These are phyloP conservation scores for Rambutsinella grinnellia DNA, from an alignment of 2,888 invertebrate genomes.

Conservation along the genomic window DNA sequence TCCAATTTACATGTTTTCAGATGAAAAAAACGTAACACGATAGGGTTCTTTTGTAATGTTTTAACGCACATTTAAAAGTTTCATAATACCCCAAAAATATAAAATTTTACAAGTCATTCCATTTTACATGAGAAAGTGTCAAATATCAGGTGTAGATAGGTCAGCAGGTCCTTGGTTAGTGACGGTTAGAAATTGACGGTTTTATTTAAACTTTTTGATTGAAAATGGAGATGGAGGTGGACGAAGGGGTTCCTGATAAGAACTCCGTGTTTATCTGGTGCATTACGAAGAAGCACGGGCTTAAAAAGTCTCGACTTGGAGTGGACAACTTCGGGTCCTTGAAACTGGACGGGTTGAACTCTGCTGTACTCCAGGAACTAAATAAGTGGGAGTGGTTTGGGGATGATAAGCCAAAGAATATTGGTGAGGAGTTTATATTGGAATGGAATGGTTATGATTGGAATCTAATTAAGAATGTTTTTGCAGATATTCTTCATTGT, in stretches of 20 bases:
- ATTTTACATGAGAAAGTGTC: too few species aligned
- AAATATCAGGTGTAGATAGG: background rate
- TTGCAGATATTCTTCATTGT: conserved; percentile 79
- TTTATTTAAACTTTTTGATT: background rate
- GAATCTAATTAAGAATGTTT: too few species aligned
- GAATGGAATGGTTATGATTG: background rate
- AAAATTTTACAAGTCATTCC: too few species aligned
- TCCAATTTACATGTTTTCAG: too few species aligned
- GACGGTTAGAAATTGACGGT: background rate
- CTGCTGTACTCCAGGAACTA: conserved; percentile 1
- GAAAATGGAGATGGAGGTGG: conserved; percentile 42
- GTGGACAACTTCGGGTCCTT: background rate
- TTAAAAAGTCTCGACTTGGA: conserved; percentile 9
- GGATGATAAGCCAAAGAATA: conserved; percentile 9
- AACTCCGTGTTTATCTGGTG: conserved; percentile 25
- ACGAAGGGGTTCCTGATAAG: background rate
- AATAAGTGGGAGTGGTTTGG: conserved; percentile 30
- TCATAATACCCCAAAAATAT: too few species aligned
- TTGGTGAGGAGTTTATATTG: conserved; percentile 17
- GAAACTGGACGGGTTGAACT: conserved; percentile 8
- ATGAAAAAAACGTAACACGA: too few species aligned
- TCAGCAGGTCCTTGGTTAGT: background rate
- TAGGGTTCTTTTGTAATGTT: too few species aligned
- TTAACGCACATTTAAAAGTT: too few species aligned
- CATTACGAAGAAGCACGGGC: conserved; percentile 17